phyloP scores from a whole-genome alignment of 2,888 invertebrate species.

The Galerucella calmariensis region DNA sequence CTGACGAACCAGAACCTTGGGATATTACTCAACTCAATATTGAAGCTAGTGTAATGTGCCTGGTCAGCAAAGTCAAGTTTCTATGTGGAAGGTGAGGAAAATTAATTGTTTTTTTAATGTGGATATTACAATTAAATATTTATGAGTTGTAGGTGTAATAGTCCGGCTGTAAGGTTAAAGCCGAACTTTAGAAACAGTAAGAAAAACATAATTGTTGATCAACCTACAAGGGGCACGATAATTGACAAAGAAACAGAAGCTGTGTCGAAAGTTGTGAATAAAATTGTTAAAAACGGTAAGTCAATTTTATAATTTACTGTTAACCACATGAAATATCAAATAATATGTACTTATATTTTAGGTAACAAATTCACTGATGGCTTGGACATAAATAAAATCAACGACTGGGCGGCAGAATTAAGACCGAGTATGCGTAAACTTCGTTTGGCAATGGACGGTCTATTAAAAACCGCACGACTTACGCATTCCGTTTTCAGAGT shows the following conservation, averaged over 20 bases:
- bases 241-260: slow-evolving; percentile 55
- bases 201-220: slow-evolving; percentile 50
- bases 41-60: slow-evolving; percentile 87
- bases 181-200: slow-evolving; percentile 61
- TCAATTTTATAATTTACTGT: background rate
- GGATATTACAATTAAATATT: background rate
- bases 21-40: slow-evolving; percentile 87
- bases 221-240: slow-evolving; percentile 45
- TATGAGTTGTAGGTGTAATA: slow-evolving; percentile 68
- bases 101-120: background rate
- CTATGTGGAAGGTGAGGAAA: slow-evolving; percentile 69
- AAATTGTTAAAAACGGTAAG: slow-evolving; percentile 70
- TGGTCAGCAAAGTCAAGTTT: slow-evolving; percentile 85
- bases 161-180: slow-evolving; percentile 76
- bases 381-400: slow-evolving; percentile 75
- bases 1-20: slow-evolving; percentile 86
- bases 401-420: slow-evolving; percentile 81
- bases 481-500: slow-evolving; percentile 87
- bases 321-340: too few relatives aligned
- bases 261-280: slow-evolving; percentile 67
- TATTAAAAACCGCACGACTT: slow-evolving; percentile 79
- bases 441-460: slow-evolving; percentile 82
- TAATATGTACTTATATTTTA: slow-evolving; percentile 16
- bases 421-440: slow-evolving; percentile 84
- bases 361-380: slow-evolving; percentile 78